Conservation (phyloP, 2,888 invertebrate species). For the Drosophila sordidapex region DNA sequence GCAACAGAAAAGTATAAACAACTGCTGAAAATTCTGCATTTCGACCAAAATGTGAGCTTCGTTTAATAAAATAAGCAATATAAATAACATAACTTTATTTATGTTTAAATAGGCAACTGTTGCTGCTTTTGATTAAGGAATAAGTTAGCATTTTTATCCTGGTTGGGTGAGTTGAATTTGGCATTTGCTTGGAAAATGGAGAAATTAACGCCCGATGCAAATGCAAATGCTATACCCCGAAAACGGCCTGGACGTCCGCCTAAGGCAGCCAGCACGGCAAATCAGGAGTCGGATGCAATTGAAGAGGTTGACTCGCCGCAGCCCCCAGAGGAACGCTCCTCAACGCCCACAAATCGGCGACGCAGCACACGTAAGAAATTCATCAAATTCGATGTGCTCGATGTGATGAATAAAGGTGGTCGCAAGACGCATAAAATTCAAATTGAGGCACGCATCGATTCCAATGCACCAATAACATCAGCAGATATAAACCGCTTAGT, state of each 20-base stretch:
- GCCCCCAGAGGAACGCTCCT: slow-evolving; percentile 13
- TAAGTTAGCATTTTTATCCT: not conserved
- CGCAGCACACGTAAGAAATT: slow-evolving; percentile 84
- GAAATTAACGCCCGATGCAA: slow-evolving; percentile 19
- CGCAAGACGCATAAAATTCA: slow-evolving; percentile 83
- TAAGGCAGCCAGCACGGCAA: slow-evolving; percentile 16
- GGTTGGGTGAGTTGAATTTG: not conserved
- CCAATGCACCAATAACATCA: slow-evolving; percentile 64
- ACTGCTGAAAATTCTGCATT: slow-evolving; percentile 10
- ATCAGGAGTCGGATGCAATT: slow-evolving; percentile 7
- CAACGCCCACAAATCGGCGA: slow-evolving; percentile 62
- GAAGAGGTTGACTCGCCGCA: slow-evolving; percentile 18
- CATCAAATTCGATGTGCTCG: slow-evolving; percentile 84
- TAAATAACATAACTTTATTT: not conserved
- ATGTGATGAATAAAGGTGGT: slow-evolving; percentile 82
- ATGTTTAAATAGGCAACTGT: not conserved
- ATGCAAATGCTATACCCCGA: slow-evolving; percentile 8
- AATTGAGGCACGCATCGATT: slow-evolving; percentile 83
- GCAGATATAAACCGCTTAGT: slow-evolving; percentile 23
- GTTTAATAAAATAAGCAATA: not conserved
- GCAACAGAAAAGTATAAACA: slow-evolving; percentile 34
- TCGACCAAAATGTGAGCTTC: slow-evolving; percentile 25
- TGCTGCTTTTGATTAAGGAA: not conserved
- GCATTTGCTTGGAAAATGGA: slow-evolving; percentile 30
- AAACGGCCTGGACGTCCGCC: slow-evolving; percentile 49